Evolutionary conservation across 2,888 invertebrate species (phyloP).

Genomic region (Lydus trimaculatus): DNA sequence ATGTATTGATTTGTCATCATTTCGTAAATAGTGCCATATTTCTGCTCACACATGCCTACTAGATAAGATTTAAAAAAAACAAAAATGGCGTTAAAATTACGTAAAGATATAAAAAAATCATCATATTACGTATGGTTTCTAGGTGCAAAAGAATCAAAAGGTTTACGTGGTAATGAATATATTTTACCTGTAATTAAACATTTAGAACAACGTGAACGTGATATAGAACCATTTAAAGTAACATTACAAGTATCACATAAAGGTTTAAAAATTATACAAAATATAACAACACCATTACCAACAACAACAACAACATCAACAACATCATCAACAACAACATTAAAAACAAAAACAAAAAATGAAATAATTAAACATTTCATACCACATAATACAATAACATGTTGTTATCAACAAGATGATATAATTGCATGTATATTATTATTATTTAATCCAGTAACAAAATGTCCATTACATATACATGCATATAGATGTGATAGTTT

Average conservation of each 20-base stretch:
- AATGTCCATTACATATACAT: slow-evolving; percentile 94
- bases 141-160: slow-evolving; percentile 94
- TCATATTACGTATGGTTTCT: slow-evolving; percentile 94
- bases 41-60: too few species aligned
- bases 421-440: slow-evolving; percentile 93
- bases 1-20: neutral
- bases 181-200: slow-evolving; percentile 86
- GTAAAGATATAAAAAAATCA: slow-evolving; percentile 89
- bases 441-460: slow-evolving; percentile 92
- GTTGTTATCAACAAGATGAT: slow-evolving; percentile 89
- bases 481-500: slow-evolving; percentile 94
- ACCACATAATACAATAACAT: slow-evolving; percentile 92
- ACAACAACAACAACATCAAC: neutral
- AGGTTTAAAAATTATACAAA: slow-evolving; percentile 94
- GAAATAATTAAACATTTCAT: slow-evolving; percentile 92
- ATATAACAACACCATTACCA: slow-evolving; percentile 53
- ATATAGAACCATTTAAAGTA: slow-evolving; percentile 89
- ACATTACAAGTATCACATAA: slow-evolving; percentile 91
- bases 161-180: slow-evolving; percentile 83
- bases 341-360: slow-evolving; percentile 57
- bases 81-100: slow-evolving; percentile 80
- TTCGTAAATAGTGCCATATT: too few species aligned
- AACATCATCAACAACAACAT: slow-evolving; percentile 36
- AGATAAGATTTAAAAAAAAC: too few species aligned
- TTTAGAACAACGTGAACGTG: slow-evolving; percentile 82